Evolutionary conservation across 2,113 vertebrate genomes (phyloP).

Genomic region (Gymnocephalus cernua): DNA sequence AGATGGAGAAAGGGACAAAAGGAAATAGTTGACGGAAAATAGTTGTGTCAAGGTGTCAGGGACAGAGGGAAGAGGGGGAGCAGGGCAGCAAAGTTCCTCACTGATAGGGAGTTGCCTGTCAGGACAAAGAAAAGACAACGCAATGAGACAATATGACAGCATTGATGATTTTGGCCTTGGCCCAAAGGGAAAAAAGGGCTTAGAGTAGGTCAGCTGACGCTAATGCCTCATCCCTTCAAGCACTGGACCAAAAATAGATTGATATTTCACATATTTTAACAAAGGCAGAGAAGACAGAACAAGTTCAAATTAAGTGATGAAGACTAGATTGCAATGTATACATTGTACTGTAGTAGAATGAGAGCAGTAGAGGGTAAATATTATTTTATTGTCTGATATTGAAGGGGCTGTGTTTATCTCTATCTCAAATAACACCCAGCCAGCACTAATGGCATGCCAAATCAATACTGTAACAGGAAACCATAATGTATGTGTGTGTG

Average conservation of each 20-base stretch:
- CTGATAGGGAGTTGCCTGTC: slow-evolving; percentile 43
- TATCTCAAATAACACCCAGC: slow-evolving; percentile 74
- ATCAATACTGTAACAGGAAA: slow-evolving; percentile 81
- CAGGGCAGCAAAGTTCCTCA: slow-evolving; percentile 38
- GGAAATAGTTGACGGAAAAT: not conserved
- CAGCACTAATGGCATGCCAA: slow-evolving; percentile 63
- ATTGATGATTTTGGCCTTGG: slow-evolving; percentile 27
- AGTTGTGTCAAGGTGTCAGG: slow-evolving; percentile 20
- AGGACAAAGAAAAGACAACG: slow-evolving; percentile 53
- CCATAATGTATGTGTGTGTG: slow-evolving; percentile 67
- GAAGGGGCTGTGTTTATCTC: slow-evolving; percentile 42
- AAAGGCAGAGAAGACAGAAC: slow-evolving; percentile 28
- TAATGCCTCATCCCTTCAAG: slow-evolving; percentile 28
- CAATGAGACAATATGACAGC: slow-evolving; percentile 31
- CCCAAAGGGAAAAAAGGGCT: slow-evolving; percentile 43
- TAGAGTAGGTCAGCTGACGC: slow-evolving; percentile 46
- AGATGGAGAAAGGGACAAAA: not conserved
- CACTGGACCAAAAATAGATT: not conserved
- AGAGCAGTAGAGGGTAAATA: slow-evolving; percentile 28
- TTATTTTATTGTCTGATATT: slow-evolving; percentile 38
- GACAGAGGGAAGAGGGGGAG: not conserved
- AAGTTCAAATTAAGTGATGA: slow-evolving; percentile 38
- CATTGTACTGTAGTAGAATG: not conserved
- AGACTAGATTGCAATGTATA: slow-evolving; percentile 20
- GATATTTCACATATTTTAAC: slow-evolving; percentile 28